Conservation (phyloP, 2,797 vertebrate species). For the Catamblyrhynchus diadema region DNA sequence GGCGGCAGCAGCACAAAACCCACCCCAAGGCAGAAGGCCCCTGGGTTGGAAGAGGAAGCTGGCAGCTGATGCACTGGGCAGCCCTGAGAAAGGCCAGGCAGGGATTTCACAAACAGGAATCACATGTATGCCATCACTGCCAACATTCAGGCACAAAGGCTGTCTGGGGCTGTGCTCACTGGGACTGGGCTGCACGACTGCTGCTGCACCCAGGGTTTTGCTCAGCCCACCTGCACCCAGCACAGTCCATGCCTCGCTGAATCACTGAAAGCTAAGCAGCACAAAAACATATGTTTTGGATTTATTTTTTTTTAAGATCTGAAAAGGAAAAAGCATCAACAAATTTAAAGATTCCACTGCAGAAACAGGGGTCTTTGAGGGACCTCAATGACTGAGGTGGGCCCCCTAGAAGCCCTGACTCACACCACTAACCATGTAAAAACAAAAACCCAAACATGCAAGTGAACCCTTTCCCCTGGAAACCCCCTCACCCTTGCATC, state of each 20-base stretch:
- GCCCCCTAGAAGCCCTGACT: not conserved
- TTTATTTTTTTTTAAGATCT: not conserved
- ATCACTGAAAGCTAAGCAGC: not conserved
- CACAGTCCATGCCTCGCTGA: fast-evolving
- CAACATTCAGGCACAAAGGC: not conserved
- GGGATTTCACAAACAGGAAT: not conserved
- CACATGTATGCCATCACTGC: fast-evolving
- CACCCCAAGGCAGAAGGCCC: not conserved
- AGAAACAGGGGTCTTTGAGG: not conserved
- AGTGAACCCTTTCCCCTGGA: not conserved
- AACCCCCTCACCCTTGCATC: not conserved
- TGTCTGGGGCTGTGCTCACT: fast-evolving
- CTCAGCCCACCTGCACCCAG: not conserved
- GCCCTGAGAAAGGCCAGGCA: not conserved
- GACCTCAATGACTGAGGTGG: not conserved
- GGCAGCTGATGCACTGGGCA: not conserved
- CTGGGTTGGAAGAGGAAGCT: not conserved
- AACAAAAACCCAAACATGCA: not conserved
- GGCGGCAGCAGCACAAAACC: not conserved
- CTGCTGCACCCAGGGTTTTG: not conserved
- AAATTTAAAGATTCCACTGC: not conserved
- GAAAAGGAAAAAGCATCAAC: not conserved
- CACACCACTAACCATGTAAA: not conserved
- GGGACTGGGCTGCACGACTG: not conserved
- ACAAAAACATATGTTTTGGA: not conserved